Evolutionary conservation across 92 coral and sea anemone species (phyloP).

Genomic region (Porites evermanni): DNA sequence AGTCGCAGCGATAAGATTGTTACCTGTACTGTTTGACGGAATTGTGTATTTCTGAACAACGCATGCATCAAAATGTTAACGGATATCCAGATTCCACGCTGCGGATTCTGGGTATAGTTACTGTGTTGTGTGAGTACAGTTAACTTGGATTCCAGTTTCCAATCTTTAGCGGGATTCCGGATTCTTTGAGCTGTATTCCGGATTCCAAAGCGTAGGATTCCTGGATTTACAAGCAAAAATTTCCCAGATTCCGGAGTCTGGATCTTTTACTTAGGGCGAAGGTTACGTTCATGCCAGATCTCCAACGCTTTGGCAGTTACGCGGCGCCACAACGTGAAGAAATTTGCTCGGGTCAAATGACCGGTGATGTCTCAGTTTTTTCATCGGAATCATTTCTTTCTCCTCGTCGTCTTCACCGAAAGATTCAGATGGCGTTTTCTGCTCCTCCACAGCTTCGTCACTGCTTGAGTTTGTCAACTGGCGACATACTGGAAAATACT

Average conservation of each 20-base stretch:
- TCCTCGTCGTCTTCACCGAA: constrained; percentile 7
- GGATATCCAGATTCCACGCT: too few relatives aligned
- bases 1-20: too few relatives aligned
- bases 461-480: neutral
- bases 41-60: neutral
- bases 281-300: constrained; percentile 1
- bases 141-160: too few relatives aligned
- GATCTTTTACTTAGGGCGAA: too few relatives aligned
- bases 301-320: constrained; percentile 33
- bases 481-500: constrained; percentile 13
- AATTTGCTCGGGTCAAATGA: neutral
- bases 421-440: constrained; percentile 1
- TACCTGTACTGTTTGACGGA: too few relatives aligned
- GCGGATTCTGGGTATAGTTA: too few relatives aligned
- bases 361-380: constrained; percentile 9
- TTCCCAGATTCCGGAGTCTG: too few relatives aligned
- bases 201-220: too few relatives aligned
- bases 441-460: constrained; percentile 13
- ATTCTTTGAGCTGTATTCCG: too few relatives aligned
- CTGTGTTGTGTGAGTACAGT: too few relatives aligned
- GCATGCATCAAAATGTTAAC: neutral
- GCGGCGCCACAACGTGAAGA: constrained; percentile 4
- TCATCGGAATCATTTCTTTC: constrained; percentile 27
- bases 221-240: too few relatives aligned
- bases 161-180: too few relatives aligned